Conservation (phyloP, 2,888 invertebrate species). For the Erpobdella octoculata region DNA sequence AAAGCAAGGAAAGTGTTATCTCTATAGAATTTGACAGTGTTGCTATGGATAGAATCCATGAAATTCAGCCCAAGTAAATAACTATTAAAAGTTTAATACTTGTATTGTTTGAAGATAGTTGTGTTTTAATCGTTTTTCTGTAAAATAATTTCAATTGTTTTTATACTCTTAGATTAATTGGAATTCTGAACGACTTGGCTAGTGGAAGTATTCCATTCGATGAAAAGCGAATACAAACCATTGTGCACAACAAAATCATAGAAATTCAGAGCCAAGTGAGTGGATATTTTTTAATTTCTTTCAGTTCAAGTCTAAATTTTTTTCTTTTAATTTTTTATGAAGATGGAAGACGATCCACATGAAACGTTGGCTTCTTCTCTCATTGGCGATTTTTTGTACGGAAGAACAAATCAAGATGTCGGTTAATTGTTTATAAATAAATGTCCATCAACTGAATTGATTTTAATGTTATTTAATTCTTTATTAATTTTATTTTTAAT, state of each 20-base stretch:
- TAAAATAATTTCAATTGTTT: background rate
- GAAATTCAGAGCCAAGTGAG: conserved; percentile 46
- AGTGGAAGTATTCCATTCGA: conserved; percentile 56
- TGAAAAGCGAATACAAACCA: conserved; percentile 66
- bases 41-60: conserved; percentile 61
- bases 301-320: background rate
- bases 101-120: background rate
- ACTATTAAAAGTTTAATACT: background rate
- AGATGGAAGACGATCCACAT: conserved; percentile 64
- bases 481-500: background rate
- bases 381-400: conserved; percentile 76
- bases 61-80: conserved; percentile 57
- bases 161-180: background rate
- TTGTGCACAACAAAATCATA: conserved; percentile 62
- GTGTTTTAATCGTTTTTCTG: background rate
- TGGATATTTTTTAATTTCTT: background rate
- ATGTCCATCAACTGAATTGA: background rate
- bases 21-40: conserved; percentile 70
- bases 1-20: conserved; percentile 66
- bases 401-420: conserved; percentile 66
- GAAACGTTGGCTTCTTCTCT: conserved; percentile 68
- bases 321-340: background rate
- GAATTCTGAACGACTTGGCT: background rate
- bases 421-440: background rate
- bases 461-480: background rate